Conservation (phyloP, 2,797 vertebrate genomes). For the Macroramphosus scolopax region DNA sequence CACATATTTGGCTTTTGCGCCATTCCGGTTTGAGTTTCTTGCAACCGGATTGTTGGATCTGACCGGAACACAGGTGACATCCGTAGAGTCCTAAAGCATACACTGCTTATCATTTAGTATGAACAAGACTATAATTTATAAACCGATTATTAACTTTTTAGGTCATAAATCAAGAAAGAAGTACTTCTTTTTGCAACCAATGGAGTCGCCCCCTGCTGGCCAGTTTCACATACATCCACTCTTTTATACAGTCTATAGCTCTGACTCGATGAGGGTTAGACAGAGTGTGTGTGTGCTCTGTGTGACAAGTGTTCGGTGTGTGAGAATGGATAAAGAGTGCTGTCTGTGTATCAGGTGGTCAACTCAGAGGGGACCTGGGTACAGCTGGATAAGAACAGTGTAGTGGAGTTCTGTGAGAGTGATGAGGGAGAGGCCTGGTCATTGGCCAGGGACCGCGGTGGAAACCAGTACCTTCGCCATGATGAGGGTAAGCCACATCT, state of each 20-base stretch:
- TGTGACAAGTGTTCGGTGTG: neutral
- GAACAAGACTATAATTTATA: too few relatives aligned
- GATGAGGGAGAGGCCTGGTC: slow-evolving; percentile 99
- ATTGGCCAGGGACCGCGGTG: slow-evolving; percentile 93
- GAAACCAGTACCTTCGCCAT: slow-evolving; percentile 96
- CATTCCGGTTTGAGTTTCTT: too few relatives aligned
- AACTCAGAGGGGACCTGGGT: slow-evolving; percentile 98
- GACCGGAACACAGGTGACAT: too few relatives aligned
- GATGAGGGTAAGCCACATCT: slow-evolving; percentile 87
- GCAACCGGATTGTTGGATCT: too few relatives aligned
- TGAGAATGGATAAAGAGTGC: slow-evolving; percentile 65
- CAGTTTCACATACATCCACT: neutral
- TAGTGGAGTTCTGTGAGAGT: slow-evolving; percentile 99
- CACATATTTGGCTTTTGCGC: neutral
- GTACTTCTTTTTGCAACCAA: too few relatives aligned
- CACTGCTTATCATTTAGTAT: too few relatives aligned
- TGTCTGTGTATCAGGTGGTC: slow-evolving; percentile 89
- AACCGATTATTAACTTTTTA: too few relatives aligned
- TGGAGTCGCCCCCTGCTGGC: neutral
- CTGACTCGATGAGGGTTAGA: slow-evolving; percentile 6
- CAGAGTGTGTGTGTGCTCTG: slow-evolving; percentile 4
- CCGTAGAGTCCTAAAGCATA: too few relatives aligned
- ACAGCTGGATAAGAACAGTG: slow-evolving; percentile 99
- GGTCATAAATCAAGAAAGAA: too few relatives aligned
- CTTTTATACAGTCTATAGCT: slow-evolving; percentile 8